phyloP scores from a whole-genome alignment of 2,797 vertebrate genomes.

The Cossypha polioptera region DNA sequence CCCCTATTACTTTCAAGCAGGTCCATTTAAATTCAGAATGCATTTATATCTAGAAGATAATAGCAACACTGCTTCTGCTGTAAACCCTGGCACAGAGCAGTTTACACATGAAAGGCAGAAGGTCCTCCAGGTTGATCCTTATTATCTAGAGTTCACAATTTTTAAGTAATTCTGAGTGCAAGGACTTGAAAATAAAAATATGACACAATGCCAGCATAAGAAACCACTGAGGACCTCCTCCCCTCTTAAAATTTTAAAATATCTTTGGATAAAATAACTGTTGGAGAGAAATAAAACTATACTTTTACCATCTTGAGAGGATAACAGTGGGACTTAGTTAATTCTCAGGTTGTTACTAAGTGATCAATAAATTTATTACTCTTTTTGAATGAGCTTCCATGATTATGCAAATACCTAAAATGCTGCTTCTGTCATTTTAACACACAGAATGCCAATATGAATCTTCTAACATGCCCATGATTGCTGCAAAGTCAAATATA shows the following conservation, averaged over 20 bases:
- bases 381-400: neutral
- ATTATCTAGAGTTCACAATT: neutral
- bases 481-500: neutral
- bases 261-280: neutral
- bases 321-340: neutral
- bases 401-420: neutral
- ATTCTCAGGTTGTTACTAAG: neutral
- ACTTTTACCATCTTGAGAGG: neutral
- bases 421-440: neutral
- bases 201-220: neutral
- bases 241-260: neutral
- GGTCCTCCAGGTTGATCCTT: neutral
- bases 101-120: neutral
- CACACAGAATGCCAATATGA: neutral
- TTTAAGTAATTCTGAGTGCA: neutral
- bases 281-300: neutral
- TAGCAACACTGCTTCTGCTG: neutral
- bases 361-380: neutral
- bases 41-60: neutral
- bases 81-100: neutral
- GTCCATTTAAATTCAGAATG: neutral
- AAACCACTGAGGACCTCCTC: neutral
- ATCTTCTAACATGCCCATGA: neutral
- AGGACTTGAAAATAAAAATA: neutral
- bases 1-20: neutral